Evolutionary conservation across 1,140 invertebrate species (phyloP).

Genomic region (roundworm (Caenorhabditis elegans)): DNA sequence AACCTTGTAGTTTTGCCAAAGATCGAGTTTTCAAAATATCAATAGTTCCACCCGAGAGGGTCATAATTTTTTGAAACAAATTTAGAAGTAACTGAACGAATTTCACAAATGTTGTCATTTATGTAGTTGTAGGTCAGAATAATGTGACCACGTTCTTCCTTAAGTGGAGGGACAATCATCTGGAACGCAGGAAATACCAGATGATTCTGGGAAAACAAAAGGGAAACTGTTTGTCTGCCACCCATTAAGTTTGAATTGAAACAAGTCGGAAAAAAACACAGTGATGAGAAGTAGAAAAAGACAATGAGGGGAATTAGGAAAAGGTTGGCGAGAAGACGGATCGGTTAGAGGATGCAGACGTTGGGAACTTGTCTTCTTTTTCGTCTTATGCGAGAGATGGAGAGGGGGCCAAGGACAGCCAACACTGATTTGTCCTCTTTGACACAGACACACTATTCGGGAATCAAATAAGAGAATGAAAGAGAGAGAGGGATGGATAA

Average conservation of each 20-base stretch:
- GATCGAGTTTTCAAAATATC: too few relatives aligned
- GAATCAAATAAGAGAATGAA: background rate
- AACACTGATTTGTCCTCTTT: constrained; percentile 8
- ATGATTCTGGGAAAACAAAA: background rate
- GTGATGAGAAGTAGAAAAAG: background rate
- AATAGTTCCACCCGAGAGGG: too few relatives aligned
- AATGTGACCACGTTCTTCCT: too few relatives aligned
- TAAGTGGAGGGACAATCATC: background rate
- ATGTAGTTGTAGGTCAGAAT: background rate
- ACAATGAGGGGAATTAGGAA: background rate
- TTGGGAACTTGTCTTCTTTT: background rate
- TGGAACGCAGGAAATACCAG: background rate
- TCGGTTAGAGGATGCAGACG: too few relatives aligned
- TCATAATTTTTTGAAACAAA: too few relatives aligned
- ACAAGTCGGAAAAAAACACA: background rate
- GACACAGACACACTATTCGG: too few relatives aligned
- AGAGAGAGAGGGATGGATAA: background rate
- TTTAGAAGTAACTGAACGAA: too few relatives aligned
- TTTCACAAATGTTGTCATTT: background rate
- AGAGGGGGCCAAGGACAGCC: constrained; percentile 19
- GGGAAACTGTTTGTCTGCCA: too few relatives aligned
- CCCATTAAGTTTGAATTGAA: background rate
- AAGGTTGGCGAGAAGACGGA: background rate
- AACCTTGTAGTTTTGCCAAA: too few relatives aligned
- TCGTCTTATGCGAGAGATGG: background rate